These are phyloP conservation scores for Pogonophryne albipinna DNA, from an alignment of 2,797 vertebrate species.

Conservation along the genomic window DNA sequence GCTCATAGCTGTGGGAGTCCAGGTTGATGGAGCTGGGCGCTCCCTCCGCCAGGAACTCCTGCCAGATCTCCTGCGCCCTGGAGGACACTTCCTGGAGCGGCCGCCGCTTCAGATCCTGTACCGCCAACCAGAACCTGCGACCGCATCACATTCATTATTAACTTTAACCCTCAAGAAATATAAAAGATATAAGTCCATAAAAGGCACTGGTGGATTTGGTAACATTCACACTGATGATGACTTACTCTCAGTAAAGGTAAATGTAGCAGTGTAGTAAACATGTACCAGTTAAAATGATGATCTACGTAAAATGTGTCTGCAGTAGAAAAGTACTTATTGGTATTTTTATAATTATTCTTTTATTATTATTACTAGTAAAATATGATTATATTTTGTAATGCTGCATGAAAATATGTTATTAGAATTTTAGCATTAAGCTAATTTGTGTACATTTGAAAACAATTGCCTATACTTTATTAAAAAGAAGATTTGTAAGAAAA, in stretches of 20 bases:
- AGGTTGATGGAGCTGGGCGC: conserved; percentile 96
- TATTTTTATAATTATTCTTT: neutral
- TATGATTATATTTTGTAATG: neutral
- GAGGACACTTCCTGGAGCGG: conserved; percentile 91
- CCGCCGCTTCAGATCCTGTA: conserved; percentile 94
- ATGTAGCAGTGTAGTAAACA: too few species aligned
- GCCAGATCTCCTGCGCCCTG: conserved; percentile 95
- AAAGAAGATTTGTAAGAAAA: too few species aligned
- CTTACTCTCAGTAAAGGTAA: too few species aligned
- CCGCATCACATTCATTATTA: neutral
- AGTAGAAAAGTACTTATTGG: too few species aligned
- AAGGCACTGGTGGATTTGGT: neutral
- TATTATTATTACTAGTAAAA: neutral
- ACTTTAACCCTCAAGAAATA: neutral
- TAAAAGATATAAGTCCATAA: neutral
- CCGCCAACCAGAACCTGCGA: conserved; percentile 94
- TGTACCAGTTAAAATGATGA: too few species aligned
- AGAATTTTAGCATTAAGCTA: neutral
- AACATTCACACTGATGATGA: neutral
- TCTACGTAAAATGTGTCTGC: too few species aligned
- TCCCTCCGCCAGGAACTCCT: conserved; percentile 95
- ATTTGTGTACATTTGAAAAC: neutral
- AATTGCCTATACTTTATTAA: neutral
- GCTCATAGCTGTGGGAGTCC: conserved; percentile 97
- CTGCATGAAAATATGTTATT: neutral